These are phyloP conservation scores for Haemorhous mexicanus DNA, from an alignment of 2,113 vertebrate species.

Conservation along the genomic window DNA sequence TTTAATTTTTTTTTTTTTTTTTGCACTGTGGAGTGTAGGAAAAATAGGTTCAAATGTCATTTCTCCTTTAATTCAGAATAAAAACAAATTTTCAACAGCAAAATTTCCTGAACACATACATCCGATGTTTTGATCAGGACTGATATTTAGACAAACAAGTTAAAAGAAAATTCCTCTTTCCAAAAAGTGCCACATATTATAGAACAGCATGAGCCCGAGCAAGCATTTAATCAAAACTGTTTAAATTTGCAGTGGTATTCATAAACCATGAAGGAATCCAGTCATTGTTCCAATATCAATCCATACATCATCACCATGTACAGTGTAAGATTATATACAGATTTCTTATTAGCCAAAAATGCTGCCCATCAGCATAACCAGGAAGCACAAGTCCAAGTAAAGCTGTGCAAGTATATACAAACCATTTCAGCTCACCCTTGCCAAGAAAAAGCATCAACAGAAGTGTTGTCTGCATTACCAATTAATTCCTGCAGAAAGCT, in stretches of 20 bases:
- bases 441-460: neutral
- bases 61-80: neutral
- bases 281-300: slow-evolving; percentile 22
- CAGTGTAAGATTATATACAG: neutral
- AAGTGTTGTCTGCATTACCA: neutral
- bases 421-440: neutral
- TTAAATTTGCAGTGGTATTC: slow-evolving; percentile 5
- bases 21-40: neutral
- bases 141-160: neutral
- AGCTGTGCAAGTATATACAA: neutral
- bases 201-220: neutral
- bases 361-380: neutral
- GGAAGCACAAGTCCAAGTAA: neutral
- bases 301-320: neutral
- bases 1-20: neutral
- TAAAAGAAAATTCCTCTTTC: neutral
- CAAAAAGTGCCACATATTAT: neutral
- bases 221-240: neutral
- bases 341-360: slow-evolving; percentile 9
- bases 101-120: neutral
- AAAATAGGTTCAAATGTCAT: neutral
- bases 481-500: neutral
- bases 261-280: slow-evolving; percentile 35
- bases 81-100: neutral
- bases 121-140: neutral